phyloP scores from a whole-genome alignment of 1,140 invertebrate genomes.

The Paraescarpia echinospica region DNA sequence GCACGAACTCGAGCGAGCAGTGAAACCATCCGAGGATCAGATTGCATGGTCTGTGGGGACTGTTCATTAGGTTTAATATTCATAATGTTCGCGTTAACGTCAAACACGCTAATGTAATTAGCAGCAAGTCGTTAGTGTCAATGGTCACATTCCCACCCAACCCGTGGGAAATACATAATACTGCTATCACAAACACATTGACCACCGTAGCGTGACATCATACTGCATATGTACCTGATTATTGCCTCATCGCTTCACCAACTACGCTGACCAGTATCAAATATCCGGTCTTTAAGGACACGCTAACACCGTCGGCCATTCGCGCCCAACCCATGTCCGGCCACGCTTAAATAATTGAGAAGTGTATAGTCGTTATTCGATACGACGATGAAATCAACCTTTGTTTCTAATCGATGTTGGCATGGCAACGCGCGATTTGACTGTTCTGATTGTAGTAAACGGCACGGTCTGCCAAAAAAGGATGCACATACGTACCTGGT shows the following conservation, averaged over 20 bases:
- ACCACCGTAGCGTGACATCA: neutral
- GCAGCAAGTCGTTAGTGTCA: neutral
- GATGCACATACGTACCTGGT: neutral
- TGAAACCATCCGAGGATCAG: neutral
- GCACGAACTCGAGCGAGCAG: neutral
- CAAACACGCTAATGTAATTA: neutral
- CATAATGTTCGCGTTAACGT: neutral
- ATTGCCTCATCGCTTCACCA: neutral
- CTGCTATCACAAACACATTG: neutral
- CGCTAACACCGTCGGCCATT: neutral
- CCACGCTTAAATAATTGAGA: neutral
- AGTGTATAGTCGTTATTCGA: neutral
- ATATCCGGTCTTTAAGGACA: neutral
- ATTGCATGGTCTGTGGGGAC: neutral
- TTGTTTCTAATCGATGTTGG: neutral
- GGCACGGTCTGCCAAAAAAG: neutral
- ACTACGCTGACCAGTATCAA: neutral
- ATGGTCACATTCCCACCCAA: neutral
- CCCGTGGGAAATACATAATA: neutral
- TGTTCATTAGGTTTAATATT: neutral
- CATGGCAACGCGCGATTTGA: neutral
- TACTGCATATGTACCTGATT: neutral
- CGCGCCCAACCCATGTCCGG: neutral
- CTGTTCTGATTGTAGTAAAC: neutral
- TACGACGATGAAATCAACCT: neutral